These are phyloP conservation scores for Percina caprodes DNA, from an alignment of 2,113 vertebrate genomes.

Conservation along the genomic window DNA sequence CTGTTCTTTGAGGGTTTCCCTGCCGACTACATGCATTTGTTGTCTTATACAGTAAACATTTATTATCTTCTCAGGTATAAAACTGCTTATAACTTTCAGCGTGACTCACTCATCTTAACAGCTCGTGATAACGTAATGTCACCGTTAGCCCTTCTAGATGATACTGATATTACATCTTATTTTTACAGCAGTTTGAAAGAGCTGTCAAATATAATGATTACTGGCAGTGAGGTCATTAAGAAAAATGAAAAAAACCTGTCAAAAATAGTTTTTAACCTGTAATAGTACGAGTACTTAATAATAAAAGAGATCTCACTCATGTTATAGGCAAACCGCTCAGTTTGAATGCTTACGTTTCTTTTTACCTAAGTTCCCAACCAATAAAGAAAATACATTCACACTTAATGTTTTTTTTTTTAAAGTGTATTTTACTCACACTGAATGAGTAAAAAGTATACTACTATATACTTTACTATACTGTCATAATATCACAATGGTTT, in stretches of 20 bases:
- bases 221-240: not conserved
- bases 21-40: conserved; percentile 26
- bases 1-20: conserved; percentile 33
- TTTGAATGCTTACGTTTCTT: not conserved
- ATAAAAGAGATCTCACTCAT: not conserved
- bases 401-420: not conserved
- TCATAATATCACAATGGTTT: not conserved
- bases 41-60: conserved; percentile 16
- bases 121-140: not conserved
- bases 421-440: not conserved
- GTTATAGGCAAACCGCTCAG: not conserved
- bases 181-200: not conserved
- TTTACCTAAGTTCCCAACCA: not conserved
- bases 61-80: conserved; percentile 16
- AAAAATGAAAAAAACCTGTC: not conserved
- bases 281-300: not conserved
- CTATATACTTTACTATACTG: too few species aligned
- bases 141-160: not conserved
- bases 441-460: too few species aligned
- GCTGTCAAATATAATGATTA: not conserved
- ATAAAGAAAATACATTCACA: not conserved
- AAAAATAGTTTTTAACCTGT: not conserved
- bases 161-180: not conserved
- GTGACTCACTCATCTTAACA: conserved; percentile 15
- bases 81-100: conserved; percentile 7